A percentile compares a stretch with the other conserved stretches of the same genome.
These are phyloP conservation scores for Epirrita christyi DNA, from an alignment of 2,888 invertebrate species.

Conservation along the genomic window DNA sequence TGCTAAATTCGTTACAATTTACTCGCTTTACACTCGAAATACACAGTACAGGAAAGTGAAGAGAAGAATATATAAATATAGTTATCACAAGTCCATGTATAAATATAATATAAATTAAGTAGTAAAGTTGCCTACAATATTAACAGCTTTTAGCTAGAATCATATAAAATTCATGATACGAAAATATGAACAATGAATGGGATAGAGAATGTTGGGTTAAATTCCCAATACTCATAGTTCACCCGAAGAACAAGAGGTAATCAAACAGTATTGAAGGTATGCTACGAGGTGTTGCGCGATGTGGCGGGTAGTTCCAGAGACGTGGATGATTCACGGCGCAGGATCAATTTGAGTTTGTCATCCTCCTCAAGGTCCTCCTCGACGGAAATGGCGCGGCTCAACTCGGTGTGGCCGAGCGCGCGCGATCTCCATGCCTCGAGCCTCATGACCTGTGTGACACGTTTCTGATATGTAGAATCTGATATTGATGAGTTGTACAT, in stretches of 20 bases:
- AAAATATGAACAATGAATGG: conserved; percentile 21
- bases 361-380: conserved; percentile 76
- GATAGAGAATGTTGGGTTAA: not conserved
- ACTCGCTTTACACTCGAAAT: not conserved
- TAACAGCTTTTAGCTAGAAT: not conserved
- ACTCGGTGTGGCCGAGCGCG: conserved; percentile 77
- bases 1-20: conserved; percentile 15
- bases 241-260: not conserved
- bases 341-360: conserved; percentile 67
- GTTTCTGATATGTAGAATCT: not conserved
- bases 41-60: not conserved
- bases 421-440: conserved; percentile 87
- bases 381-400: conserved; percentile 65
- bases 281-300: conserved; percentile 59
- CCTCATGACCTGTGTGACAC: conserved; percentile 87
- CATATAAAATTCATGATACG: conserved; percentile 22
- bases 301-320: conserved; percentile 62
- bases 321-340: conserved; percentile 69
- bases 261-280: conserved; percentile 3
- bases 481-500: not conserved
- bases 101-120: conserved; percentile 8
- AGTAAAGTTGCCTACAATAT: conserved; percentile 9
- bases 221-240: not conserved
- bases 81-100: not conserved
- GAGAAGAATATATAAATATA: not conserved